Conservation (phyloP, 2,113 vertebrate species). For the Festucalex cinctus region DNA sequence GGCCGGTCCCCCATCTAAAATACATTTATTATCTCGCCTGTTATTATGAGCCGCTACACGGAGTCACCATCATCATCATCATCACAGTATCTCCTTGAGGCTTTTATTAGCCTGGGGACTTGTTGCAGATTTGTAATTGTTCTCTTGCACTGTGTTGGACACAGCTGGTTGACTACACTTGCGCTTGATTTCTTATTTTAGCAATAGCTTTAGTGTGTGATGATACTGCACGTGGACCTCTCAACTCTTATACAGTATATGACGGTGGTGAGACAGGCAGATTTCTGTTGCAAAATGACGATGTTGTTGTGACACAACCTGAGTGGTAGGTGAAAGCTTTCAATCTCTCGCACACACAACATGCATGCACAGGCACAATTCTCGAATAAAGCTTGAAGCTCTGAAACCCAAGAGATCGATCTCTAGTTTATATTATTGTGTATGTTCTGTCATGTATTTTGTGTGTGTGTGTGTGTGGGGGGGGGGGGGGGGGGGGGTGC, state of each 20-base stretch:
- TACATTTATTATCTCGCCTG: slow-evolving; percentile 9
- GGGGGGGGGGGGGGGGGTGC: slow-evolving; percentile 11
- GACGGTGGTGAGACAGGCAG: no score
- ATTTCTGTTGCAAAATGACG: not conserved
- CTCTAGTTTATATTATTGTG: not conserved
- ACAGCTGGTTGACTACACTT: not conserved
- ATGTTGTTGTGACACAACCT: not conserved
- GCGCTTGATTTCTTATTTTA: not conserved
- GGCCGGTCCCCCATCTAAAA: not conserved
- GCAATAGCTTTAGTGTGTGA: not conserved
- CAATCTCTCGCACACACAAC: not conserved
- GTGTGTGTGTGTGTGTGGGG: not conserved
- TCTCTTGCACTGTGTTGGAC: not conserved
- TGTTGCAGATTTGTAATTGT: not conserved
- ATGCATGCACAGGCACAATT: not conserved
- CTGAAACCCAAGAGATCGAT: slow-evolving; percentile 23
- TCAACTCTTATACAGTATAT: not conserved
- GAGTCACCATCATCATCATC: slow-evolving; percentile 11
- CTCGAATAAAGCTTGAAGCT: slow-evolving; percentile 33
- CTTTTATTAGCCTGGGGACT: slow-evolving; percentile 5
- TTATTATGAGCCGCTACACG: slow-evolving; percentile 16
- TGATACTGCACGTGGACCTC: not conserved
- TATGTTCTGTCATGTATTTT: not conserved
- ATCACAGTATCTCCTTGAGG: slow-evolving; percentile 8
- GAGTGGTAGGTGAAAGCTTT: not conserved